Evolutionary conservation across 2,888 invertebrate species (phyloP), one percentile per base, ranked within the genome.

Genomic region (Plebejus melissa): DNA sequence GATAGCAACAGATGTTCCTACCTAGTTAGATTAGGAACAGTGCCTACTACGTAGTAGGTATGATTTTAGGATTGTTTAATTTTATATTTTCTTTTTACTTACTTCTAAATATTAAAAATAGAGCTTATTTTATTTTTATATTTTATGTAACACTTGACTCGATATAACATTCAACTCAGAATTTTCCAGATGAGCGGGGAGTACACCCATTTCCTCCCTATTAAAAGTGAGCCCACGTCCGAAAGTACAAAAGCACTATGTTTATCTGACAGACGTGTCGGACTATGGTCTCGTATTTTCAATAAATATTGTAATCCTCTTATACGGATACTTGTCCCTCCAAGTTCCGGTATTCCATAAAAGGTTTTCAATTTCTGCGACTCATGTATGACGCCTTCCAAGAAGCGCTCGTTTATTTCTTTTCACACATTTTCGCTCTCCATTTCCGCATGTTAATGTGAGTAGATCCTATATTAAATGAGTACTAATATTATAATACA

Each of bases 281-380:
- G 69, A 7, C 38, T 13, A 69, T 38, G 69, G 69, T 41, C 41
- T 70, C n/a, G 69, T 38, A 41, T 38, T 41, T 70, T 41, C n/a
- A 70, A 70, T 70, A 70, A 70, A 70, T 16, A 41, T 70, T 41
- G 9, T 41, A 41, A 41, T 70, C 69, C 50, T 11, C 50, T 46
- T 46, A 9, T 28, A 71, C 71, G 11, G 46, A 71, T 71, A 50
- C 28, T 41, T 28, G 71, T 71, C 46, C 71, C 5, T 71, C 22
- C 13, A 41, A 71, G 11, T 50, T 50, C 46, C 71, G 46, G 46
- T 13, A 71, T 71, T 50, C 28, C 41, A 50, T 71, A 50, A 71
- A 71, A 46, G 71, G 22, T 71, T 71, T 28, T 70, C 22, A 28
- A 50, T 71, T 71, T 46, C 41, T 71, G 22, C 50, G 46, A 71